These are phyloP conservation scores for Neostethus bicornis DNA, from an alignment of 2,797 vertebrate species.

Conservation along the genomic window DNA sequence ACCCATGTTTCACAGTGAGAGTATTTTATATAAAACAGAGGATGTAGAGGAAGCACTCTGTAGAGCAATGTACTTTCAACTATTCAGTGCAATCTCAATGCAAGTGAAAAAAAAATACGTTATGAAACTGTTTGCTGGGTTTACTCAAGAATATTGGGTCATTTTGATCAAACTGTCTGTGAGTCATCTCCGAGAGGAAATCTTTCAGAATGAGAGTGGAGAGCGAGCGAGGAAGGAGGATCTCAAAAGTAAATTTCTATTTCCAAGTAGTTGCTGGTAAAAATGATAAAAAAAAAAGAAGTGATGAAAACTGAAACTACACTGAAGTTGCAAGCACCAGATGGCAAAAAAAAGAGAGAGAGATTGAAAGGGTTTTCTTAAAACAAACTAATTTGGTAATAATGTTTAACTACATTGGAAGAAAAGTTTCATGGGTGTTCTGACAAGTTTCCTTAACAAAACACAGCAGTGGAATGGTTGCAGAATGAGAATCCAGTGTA, in stretches of 20 bases:
- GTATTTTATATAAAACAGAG: slow-evolving; percentile 62
- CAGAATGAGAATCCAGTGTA: background rate
- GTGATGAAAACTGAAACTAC: slow-evolving; percentile 17
- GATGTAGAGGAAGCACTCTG: slow-evolving; percentile 52
- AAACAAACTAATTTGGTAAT: slow-evolving; percentile 5
- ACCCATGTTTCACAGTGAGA: slow-evolving; percentile 55
- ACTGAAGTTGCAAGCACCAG: slow-evolving; percentile 9
- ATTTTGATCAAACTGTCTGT: slow-evolving; percentile 57
- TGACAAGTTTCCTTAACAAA: background rate
- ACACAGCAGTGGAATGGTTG: background rate
- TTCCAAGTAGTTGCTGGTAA: slow-evolving; percentile 20
- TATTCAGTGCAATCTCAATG: slow-evolving; percentile 43
- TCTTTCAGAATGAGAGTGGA: slow-evolving; percentile 30
- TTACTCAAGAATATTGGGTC: slow-evolving; percentile 49
- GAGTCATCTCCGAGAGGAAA: slow-evolving; percentile 45
- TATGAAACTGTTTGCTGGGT: slow-evolving; percentile 46
- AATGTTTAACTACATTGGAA: background rate
- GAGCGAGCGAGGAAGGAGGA: slow-evolving; percentile 23
- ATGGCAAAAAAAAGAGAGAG: too few relatives aligned
- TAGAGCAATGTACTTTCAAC: slow-evolving; percentile 41
- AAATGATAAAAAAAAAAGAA: slow-evolving; percentile 31
- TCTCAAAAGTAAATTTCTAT: slow-evolving; percentile 42
- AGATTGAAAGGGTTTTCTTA: background rate
- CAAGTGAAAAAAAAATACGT: slow-evolving; percentile 58
- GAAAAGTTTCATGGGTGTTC: background rate